Evolutionary conservation across 2,113 vertebrate genomes (phyloP), one percentile per base, ranked within the genome.

Genomic region (Pycnonotus jocosus): DNA sequence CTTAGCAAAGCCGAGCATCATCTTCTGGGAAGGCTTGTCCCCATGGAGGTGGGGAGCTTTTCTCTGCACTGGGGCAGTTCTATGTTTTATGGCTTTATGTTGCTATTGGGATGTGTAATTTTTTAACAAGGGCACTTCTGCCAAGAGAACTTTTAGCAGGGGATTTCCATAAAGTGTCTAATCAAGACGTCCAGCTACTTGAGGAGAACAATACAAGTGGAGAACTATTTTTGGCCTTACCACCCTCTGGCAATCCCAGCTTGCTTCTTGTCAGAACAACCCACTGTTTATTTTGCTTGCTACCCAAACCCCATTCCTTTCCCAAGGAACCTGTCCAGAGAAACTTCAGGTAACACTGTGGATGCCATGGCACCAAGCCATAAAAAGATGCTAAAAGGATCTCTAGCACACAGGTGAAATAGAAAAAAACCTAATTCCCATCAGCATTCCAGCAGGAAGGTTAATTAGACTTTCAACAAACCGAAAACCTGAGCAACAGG

Each of bases 401-500:
- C 70, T 68, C 35, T 37, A 57, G 66, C 48, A 53, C 9, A 27
- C 0, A 71, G 56, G 64, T 86, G 48, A 89, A 93, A 50, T 11
- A 68, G 37, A 21, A 62, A 68, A 69, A 71, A 70, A 44, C 12
- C 20, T 6, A 12, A 50, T 57, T 57, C 53, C 35, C 80, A 70
- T 62, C 86, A 92, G 72, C 77, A 78, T 83, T 81, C 76, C 72
- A 68, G 51, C 61, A 89, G 70, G 44, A 81, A 94, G 27, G 21
- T 65, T 95, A 73, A 94, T 95, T 71, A 93, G 91, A 70, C 69
- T 93, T 88, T 50, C 72, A 94, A 77, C 68, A 93, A 47, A 80
- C 85, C 40, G 0, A 83, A 89, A 97, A 93, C 93, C 72, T 96
- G 96, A 96, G 82, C 76, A 86, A 92, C 94, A 92, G 90, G 92